phyloP scores from a whole-genome alignment of 2,888 invertebrate genomes.

The Herminia tarsipennalis region DNA sequence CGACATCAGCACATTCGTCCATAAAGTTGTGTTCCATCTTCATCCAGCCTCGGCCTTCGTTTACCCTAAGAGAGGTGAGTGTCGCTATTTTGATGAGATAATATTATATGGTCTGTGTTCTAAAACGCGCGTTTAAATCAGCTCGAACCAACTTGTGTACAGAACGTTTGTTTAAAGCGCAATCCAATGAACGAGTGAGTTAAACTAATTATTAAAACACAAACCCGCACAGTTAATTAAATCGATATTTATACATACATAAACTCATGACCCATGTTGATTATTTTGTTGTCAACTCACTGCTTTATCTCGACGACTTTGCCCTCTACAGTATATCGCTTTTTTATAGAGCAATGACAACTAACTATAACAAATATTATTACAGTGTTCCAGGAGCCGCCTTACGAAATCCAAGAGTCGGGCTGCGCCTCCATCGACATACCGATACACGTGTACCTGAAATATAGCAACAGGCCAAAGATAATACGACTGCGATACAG shows the following conservation, averaged over 20 bases:
- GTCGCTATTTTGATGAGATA: background rate
- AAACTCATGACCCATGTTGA: conserved; percentile 60
- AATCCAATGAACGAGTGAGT: no score
- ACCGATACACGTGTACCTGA: conserved; percentile 80
- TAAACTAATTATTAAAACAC: background rate
- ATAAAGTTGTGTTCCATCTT: conserved; percentile 79
- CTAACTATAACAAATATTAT: conserved; percentile 38
- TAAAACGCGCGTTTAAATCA: no score
- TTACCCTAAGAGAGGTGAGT: conserved; percentile 76
- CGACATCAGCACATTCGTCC: conserved; percentile 78
- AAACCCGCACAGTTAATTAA: background rate
- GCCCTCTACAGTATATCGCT: conserved; percentile 43
- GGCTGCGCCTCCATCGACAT: conserved; percentile 78
- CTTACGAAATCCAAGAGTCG: conserved; percentile 82
- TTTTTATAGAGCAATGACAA: conserved; percentile 46
- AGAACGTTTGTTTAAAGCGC: no score
- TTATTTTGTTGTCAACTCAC: conserved; percentile 55
- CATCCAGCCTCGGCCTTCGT: conserved; percentile 75
- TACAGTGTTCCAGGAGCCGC: conserved; percentile 81
- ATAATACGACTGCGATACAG: conserved; percentile 76
- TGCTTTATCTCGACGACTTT: conserved; percentile 55
- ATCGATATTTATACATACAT: conserved; percentile 39
- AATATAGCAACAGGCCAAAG: conserved; percentile 73
- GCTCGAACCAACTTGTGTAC: no score
- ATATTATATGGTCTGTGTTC: background rate